Evolutionary conservation across 2,888 invertebrate species (phyloP).

Genomic region (Agrochola lychnidis): DNA sequence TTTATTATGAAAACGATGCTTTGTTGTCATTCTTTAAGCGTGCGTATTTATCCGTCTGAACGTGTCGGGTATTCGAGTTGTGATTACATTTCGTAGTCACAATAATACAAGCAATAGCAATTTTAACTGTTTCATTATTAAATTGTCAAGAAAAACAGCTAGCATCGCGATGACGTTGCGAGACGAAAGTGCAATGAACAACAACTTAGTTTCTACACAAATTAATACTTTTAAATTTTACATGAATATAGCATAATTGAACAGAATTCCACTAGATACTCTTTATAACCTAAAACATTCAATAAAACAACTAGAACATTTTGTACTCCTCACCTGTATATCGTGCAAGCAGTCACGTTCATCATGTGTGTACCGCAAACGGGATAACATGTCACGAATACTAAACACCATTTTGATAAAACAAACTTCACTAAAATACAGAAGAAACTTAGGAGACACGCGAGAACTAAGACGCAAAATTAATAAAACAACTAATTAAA

Average conservation of each 20-base stretch:
- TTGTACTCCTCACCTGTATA: slow-evolving; percentile 72
- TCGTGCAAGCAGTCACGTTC: slow-evolving; percentile 78
- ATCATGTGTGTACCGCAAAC: slow-evolving; percentile 83
- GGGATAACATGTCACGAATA: slow-evolving; percentile 84
- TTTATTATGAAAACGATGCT: slow-evolving; percentile 6
- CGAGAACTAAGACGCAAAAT: slow-evolving; percentile 49
- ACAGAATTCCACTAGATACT: neutral
- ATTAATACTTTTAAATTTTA: neutral
- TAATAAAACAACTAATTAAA: slow-evolving; percentile 50
- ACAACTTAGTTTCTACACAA: neutral
- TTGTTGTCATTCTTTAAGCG: slow-evolving; percentile 28
- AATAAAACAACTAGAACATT: slow-evolving; percentile 14
- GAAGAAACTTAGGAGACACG: slow-evolving; percentile 62
- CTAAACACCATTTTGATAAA: slow-evolving; percentile 83
- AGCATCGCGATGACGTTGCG: neutral
- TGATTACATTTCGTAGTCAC: neutral
- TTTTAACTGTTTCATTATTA: neutral
- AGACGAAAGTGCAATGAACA: neutral
- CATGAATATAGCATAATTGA: neutral
- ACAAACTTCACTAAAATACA: slow-evolving; percentile 62
- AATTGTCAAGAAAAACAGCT: neutral
- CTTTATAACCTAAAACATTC: neutral
- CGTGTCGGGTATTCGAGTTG: slow-evolving; percentile 5
- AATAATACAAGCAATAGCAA: neutral
- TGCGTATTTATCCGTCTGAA: neutral